Evolutionary conservation across 2,888 invertebrate species (phyloP), one percentile per base, ranked within the genome.

Genomic region (Lepidocyrtoides sp.): DNA sequence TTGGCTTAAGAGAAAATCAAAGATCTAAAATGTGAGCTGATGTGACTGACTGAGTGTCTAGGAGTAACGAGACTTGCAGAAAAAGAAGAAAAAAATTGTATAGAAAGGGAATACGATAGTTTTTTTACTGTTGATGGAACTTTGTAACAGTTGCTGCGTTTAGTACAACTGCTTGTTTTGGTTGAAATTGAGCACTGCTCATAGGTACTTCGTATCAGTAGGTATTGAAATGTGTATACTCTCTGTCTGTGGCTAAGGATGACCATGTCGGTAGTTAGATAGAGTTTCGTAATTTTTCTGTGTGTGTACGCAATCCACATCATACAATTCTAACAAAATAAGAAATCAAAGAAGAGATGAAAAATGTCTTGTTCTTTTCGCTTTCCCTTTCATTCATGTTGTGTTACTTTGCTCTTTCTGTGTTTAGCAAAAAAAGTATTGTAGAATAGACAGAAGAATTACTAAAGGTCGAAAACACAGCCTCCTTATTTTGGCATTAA

Each of bases 1-100:
- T 82, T 82, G 82, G 82, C 82, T 82, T 82, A 60, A 60, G 82
- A 82, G 82, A 82, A 82, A 82, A 82, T 82, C 82, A 63, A 63
- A 63, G 63, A 63, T 26, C 26, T 63, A 41, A 41, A 82, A 26
- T 82, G 44, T n/a, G n/a, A n/a, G n/a, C n/a, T n/a, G n/a, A n/a
- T 63, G 12, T 63, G 82, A 82, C 12, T 82, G 60, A 60, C 60
- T 82, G 63, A 29, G 26, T 63, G 63, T 29, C 63, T 23, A 7
- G 29, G 14, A 63, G 29, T 63, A 63, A 63, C 63, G 14, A 63
- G 63, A 63, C 26, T n/a, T n/a, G n/a, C n/a, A n/a, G n/a, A n/a
- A n/a, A n/a, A n/a, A n/a, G 17, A 63, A 29, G 14, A 29, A 63
- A 63, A 63, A 20, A 23, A 20, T n/a, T n/a, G n/a, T n/a, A 20